phyloP scores from a whole-genome alignment of 2,797 vertebrate species.

The Xiphophorus birchmanni region DNA sequence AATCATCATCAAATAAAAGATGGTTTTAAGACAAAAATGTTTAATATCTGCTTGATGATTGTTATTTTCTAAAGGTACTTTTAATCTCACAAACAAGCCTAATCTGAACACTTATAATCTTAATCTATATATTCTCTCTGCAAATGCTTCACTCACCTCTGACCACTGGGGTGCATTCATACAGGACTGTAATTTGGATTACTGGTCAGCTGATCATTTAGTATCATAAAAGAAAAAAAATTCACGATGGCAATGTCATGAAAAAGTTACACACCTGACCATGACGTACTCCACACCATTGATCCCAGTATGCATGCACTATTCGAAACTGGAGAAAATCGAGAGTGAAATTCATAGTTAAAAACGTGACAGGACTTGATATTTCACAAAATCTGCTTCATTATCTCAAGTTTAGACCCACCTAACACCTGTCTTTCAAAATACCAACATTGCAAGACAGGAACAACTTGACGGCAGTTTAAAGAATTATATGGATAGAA shows the following conservation, averaged over 20 bases:
- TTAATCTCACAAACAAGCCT: not conserved
- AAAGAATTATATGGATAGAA: not conserved
- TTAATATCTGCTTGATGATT: not conserved
- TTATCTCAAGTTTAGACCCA: not conserved
- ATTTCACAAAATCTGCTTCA: not conserved
- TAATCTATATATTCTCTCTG: not conserved
- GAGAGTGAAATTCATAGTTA: not conserved
- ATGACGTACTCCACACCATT: not conserved
- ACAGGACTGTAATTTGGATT: not conserved
- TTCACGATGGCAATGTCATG: not conserved
- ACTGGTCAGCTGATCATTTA: not conserved
- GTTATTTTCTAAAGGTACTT: not conserved
- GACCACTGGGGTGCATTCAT: not conserved
- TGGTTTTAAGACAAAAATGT: not conserved
- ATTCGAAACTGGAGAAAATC: not conserved
- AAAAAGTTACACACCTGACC: not conserved
- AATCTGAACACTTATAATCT: not conserved
- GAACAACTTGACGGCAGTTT: not conserved
- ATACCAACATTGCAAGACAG: not conserved
- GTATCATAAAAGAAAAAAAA: not conserved
- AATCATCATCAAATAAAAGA: not conserved
- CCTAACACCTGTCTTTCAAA: not conserved
- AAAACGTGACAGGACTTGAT: not conserved
- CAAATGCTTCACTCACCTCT: not conserved
- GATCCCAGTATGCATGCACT: not conserved